phyloP scores from a whole-genome alignment of 2,888 invertebrate genomes.

The Halictus quadricinctus region DNA sequence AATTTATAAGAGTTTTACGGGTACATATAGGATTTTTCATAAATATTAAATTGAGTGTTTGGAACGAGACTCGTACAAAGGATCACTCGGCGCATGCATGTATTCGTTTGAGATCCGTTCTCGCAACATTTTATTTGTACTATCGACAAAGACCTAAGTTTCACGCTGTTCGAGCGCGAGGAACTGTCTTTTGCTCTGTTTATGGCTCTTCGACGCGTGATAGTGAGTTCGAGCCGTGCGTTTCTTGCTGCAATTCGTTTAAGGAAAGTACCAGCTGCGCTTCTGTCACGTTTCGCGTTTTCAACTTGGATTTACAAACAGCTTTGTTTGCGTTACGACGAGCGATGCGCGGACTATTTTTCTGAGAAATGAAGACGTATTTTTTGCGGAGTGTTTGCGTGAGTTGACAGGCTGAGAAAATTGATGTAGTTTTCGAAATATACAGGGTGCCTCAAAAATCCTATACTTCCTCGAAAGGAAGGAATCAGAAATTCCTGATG shows the following conservation, averaged over 20 bases:
- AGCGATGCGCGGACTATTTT: neutral
- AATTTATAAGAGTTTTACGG: neutral
- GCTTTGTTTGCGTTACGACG: neutral
- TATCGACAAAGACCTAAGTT: constrained; percentile 12
- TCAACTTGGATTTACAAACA: neutral
- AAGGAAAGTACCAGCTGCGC: constrained; percentile 1
- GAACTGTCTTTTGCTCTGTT: constrained; percentile 28
- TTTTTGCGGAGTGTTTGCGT: neutral
- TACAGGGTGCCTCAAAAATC: too few relatives aligned
- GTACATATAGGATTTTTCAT: neutral
- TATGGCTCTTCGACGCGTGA: constrained; percentile 27
- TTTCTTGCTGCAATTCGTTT: constrained; percentile 26
- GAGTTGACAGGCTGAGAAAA: neutral
- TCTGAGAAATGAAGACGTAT: constrained; percentile 13
- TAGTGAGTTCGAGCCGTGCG: constrained; percentile 29
- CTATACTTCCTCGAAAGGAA: too few relatives aligned
- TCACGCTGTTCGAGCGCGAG: constrained; percentile 7
- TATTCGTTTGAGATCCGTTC: constrained; percentile 6
- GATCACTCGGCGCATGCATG: neutral
- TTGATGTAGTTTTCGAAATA: neutral
- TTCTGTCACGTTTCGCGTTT: constrained; percentile 5
- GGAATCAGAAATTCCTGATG: too few relatives aligned
- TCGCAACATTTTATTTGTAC: constrained; percentile 30
- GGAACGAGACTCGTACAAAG: neutral
- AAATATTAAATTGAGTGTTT: neutral